A percentile compares a stretch with the other conserved stretches of the same genome.
Evolutionary conservation across 2,797 vertebrate genomes (phyloP).

Genomic region (Chloroceryle amazona): DNA sequence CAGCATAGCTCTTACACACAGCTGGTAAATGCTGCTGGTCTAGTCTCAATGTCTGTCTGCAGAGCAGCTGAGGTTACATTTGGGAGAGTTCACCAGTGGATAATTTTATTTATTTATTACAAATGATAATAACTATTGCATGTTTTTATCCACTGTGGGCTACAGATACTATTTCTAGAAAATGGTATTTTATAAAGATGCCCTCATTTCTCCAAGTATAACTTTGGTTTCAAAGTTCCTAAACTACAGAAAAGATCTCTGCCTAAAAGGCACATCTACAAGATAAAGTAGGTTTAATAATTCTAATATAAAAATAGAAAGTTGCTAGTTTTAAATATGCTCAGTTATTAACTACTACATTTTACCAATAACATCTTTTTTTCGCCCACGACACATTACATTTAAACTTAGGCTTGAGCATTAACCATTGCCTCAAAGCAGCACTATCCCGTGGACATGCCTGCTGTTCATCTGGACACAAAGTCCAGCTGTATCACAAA

Average conservation of each 20-base stretch:
- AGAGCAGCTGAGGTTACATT: constrained; percentile 43
- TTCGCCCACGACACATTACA: accelerated
- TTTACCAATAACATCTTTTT: background rate
- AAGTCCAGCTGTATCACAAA: background rate
- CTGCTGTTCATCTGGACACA: background rate
- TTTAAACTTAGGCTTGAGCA: background rate
- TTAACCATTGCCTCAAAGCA: background rate
- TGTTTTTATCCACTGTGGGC: background rate
- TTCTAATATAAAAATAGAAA: background rate
- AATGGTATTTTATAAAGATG: background rate
- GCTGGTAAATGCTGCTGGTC: constrained; percentile 68
- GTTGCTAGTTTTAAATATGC: background rate
- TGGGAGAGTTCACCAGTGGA: background rate
- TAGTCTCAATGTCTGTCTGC: background rate
- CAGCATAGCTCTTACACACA: constrained; percentile 59
- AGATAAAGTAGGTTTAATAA: background rate
- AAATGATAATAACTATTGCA: background rate
- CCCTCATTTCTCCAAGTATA: background rate
- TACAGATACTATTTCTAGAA: background rate
- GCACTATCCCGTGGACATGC: accelerated
- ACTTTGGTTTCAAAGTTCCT: background rate
- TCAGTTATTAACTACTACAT: background rate
- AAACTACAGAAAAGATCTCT: background rate
- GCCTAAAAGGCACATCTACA: background rate
- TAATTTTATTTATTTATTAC: constrained; percentile 1